Percentiles rank a stretch among this genome's conserved stretches.
These are phyloP conservation scores for Chrysolina americana DNA, from an alignment of 2,888 invertebrate species.

Conservation along the genomic window DNA sequence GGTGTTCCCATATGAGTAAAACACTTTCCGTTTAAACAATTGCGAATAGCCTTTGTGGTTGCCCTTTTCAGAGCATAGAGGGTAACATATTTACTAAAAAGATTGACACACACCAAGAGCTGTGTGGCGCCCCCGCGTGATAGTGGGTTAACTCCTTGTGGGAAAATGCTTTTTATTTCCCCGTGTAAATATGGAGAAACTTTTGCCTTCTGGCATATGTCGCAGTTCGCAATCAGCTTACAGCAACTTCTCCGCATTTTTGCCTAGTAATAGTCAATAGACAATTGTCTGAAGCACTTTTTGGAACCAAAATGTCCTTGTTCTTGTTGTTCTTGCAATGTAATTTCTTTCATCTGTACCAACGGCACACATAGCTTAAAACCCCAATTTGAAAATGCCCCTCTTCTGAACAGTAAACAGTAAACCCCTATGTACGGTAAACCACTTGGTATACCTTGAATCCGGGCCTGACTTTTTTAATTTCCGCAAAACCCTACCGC, in stretches of 20 bases:
- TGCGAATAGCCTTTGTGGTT: conserved; percentile 20
- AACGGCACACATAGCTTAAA: conserved; percentile 29
- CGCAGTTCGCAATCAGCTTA: conserved; percentile 24
- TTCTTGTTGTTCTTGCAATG: conserved; percentile 29
- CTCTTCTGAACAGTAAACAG: conserved; percentile 29
- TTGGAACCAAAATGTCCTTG: conserved; percentile 36
- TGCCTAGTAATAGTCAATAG: conserved; percentile 28
- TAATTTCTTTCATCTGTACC: neutral
- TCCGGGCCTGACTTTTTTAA: neutral
- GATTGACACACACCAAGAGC: conserved; percentile 26
- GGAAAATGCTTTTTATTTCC: conserved; percentile 24
- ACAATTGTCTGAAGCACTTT: conserved; percentile 19
- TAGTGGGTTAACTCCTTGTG: conserved; percentile 29
- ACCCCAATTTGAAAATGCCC: neutral
- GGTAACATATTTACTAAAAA: conserved; percentile 32
- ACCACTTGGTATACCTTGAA: conserved; percentile 19
- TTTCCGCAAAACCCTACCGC: neutral
- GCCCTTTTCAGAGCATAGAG: conserved; percentile 26
- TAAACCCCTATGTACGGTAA: conserved; percentile 11
- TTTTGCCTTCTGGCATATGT: conserved; percentile 35
- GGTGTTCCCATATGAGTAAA: conserved; percentile 9
- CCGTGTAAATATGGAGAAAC: conserved; percentile 2
- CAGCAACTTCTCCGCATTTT: conserved; percentile 11
- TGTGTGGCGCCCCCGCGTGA: conserved; percentile 17
- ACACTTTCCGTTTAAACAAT: conserved; percentile 20